Evolutionary conservation across 2,888 invertebrate species (phyloP).

Genomic region (Drosophila peninsularis): DNA sequence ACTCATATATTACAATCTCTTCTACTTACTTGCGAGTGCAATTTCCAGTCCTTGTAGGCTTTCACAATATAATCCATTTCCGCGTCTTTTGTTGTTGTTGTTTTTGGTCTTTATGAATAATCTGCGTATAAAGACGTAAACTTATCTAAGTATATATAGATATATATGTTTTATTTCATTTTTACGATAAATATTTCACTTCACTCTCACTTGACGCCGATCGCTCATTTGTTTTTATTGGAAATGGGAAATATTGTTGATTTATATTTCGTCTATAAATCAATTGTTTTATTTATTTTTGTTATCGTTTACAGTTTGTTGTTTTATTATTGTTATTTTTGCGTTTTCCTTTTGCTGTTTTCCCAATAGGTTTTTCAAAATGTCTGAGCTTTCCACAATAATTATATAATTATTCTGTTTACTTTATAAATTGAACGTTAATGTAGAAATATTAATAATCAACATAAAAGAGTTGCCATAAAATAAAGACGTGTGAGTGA

Average conservation of each 20-base stretch:
- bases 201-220: slow-evolving; percentile 44
- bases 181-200: slow-evolving; percentile 19
- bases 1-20: slow-evolving; percentile 5
- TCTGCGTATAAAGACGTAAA: slow-evolving; percentile 58
- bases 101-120: slow-evolving; percentile 35
- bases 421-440: neutral
- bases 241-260: slow-evolving; percentile 4
- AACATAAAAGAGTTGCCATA: neutral
- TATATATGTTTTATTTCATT: neutral
- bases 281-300: slow-evolving; percentile 34
- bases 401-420: neutral
- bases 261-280: slow-evolving; percentile 25
- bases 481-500: neutral
- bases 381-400: neutral
- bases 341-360: neutral
- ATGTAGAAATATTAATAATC: neutral
- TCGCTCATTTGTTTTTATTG: slow-evolving; percentile 14
- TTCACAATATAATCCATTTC: slow-evolving; percentile 84
- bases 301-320: slow-evolving; percentile 34
- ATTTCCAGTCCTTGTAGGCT: slow-evolving; percentile 84
- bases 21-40: slow-evolving; percentile 83
- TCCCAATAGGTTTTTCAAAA: neutral
- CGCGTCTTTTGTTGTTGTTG: slow-evolving; percentile 39
- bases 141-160: slow-evolving; percentile 27
- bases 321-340: slow-evolving; percentile 16